Conservation (phyloP, 2,113 vertebrate genomes). For the Chaetura pelagica region DNA sequence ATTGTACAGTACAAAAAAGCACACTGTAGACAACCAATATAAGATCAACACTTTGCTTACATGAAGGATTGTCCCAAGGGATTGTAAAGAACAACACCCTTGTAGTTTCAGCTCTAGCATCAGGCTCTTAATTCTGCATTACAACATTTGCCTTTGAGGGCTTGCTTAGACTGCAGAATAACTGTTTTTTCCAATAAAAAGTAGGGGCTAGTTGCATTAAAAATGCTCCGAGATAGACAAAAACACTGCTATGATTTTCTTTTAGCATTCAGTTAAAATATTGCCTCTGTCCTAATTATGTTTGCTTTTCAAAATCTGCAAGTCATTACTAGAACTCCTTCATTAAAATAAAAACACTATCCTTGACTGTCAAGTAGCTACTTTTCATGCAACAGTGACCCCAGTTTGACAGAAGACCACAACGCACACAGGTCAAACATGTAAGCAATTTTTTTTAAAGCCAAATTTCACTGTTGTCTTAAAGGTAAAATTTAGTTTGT, state of each 20-base stretch:
- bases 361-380: slow-evolving; percentile 74
- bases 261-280: slow-evolving; percentile 67
- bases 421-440: slow-evolving; percentile 74
- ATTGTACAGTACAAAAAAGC: slow-evolving; percentile 91
- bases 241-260: slow-evolving; percentile 68
- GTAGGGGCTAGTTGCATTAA: slow-evolving; percentile 79
- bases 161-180: slow-evolving; percentile 75
- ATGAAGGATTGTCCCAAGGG: slow-evolving; percentile 92
- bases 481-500: slow-evolving; percentile 75
- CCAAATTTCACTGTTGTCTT: slow-evolving; percentile 80
- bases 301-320: slow-evolving; percentile 57
- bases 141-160: slow-evolving; percentile 63
- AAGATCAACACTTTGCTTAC: slow-evolving; percentile 84
- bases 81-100: slow-evolving; percentile 69
- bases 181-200: slow-evolving; percentile 66
- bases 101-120: slow-evolving; percentile 79
- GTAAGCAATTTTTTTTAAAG: slow-evolving; percentile 73
- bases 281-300: slow-evolving; percentile 70
- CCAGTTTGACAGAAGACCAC: slow-evolving; percentile 80
- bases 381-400: slow-evolving; percentile 82
- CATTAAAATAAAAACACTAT: slow-evolving; percentile 74
- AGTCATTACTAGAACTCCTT: slow-evolving; percentile 78
- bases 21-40: slow-evolving; percentile 80
- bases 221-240: slow-evolving; percentile 77
- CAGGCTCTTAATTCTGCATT: slow-evolving; percentile 76